Percentiles rank a stretch among this genome's conserved stretches.
These are phyloP conservation scores for Oscarella lobularis DNA, from an alignment of 37 sponge, comb jelly and placozoan species.

Conservation along the genomic window DNA sequence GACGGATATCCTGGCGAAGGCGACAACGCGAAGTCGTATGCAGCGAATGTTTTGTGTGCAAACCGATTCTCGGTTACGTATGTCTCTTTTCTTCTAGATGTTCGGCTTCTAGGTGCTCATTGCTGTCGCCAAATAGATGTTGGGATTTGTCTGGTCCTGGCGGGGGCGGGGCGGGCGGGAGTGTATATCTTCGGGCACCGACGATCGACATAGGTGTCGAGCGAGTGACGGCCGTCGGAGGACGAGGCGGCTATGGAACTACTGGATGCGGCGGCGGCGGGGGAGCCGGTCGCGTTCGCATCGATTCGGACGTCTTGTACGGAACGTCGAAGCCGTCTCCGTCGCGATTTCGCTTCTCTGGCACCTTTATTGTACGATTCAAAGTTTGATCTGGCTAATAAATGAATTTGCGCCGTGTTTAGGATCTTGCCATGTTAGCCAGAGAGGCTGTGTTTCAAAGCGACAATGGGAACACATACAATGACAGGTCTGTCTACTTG, in stretches of 20 bases:
- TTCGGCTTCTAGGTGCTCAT: background rate
- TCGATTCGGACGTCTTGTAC: background rate
- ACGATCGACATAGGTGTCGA: background rate
- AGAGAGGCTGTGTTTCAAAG: background rate
- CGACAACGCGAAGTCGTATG: background rate
- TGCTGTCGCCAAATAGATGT: background rate
- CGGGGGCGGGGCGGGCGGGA: slow-evolving; percentile 5
- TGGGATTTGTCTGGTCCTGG: slow-evolving; percentile 10
- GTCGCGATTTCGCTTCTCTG: background rate
- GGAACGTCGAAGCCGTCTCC: background rate
- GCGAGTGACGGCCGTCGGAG: background rate
- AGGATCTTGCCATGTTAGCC: background rate
- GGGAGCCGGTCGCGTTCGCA: slow-evolving; percentile 2
- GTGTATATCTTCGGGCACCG: background rate
- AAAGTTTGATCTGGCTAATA: no score
- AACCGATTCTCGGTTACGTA: no score
- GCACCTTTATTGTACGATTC: background rate
- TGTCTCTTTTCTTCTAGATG: background rate
- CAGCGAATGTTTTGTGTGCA: no score
- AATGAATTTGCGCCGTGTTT: no score
- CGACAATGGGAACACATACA: background rate
- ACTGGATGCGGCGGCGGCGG: background rate
- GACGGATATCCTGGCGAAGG: background rate
- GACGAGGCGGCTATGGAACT: slow-evolving; percentile 6
- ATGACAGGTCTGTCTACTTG: background rate